A percentile compares a stretch with the other conserved stretches of the same genome.
phyloP scores from a whole-genome alignment of 2,888 invertebrate genomes.

The Dynastes grantii region DNA sequence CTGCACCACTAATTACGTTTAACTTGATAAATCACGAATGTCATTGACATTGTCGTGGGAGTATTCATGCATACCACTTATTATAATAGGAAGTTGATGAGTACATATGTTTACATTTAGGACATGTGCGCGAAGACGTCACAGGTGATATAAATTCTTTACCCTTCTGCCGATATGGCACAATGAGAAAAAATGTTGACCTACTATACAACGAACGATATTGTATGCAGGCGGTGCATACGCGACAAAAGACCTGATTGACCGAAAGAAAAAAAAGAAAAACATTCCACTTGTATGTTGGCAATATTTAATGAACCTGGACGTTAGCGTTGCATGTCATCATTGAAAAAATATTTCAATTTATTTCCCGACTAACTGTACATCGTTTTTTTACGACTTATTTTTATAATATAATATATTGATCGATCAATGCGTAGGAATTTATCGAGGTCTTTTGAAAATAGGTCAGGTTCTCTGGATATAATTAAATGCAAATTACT shows the following conservation, averaged over 20 bases:
- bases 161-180: conserved; percentile 11
- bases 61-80: background rate
- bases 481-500: background rate
- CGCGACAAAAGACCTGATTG: conserved; percentile 31
- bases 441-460: background rate
- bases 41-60: conserved; percentile 2
- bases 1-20: background rate
- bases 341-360: conserved; percentile 35
- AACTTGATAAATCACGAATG: background rate
- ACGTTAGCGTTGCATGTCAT: conserved; percentile 24
- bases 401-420: conserved; percentile 24
- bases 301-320: conserved; percentile 41
- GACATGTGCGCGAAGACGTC: conserved; percentile 21
- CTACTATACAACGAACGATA: conserved; percentile 22
- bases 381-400: background rate
- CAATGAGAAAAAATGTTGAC: conserved; percentile 33
- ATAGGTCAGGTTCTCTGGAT: conserved; percentile 1
- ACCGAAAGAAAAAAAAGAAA: conserved; percentile 27
- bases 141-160: conserved; percentile 26
- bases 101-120: conserved; percentile 6
- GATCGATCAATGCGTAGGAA: conserved; percentile 1
- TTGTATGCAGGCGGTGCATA: conserved; percentile 33
- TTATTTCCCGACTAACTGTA: conserved; percentile 27
- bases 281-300: conserved; percentile 31
- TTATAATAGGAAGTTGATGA: conserved; percentile 14